These are phyloP conservation scores for Metaphire vulgaris DNA, from an alignment of 1,140 invertebrate species.

Conservation along the genomic window DNA sequence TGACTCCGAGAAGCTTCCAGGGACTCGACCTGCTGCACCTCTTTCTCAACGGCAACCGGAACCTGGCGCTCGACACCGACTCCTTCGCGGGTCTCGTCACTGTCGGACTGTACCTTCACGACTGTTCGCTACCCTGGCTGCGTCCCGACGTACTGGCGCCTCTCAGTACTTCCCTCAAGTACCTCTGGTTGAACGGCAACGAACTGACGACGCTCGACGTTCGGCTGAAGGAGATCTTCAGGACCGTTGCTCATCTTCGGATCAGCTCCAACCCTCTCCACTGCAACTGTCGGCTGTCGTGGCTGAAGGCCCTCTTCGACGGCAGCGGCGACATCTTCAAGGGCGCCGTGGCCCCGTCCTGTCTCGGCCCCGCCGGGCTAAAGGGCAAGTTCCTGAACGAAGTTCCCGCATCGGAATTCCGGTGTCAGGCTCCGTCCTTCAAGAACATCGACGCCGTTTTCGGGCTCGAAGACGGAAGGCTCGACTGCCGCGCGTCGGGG, in stretches of 20 bases:
- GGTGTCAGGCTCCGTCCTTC: slow-evolving; percentile 33
- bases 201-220: slow-evolving; percentile 40
- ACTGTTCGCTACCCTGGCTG: slow-evolving; percentile 42
- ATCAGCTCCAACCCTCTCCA: slow-evolving; percentile 46
- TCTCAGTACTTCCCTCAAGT: slow-evolving; percentile 43
- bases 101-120: slow-evolving; percentile 46
- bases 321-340: slow-evolving; percentile 37
- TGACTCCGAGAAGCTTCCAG: slow-evolving; percentile 45
- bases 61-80: slow-evolving; percentile 39
- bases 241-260: slow-evolving; percentile 41
- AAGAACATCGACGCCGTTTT: slow-evolving; percentile 5
- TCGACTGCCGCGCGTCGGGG: slow-evolving; percentile 43
- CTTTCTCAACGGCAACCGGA: slow-evolving; percentile 47
- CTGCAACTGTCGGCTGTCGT: slow-evolving; percentile 48
- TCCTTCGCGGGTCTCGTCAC: slow-evolving; percentile 45
- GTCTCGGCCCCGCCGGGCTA: slow-evolving; percentile 37
- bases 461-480: slow-evolving; percentile 23
- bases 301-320: slow-evolving; percentile 44
- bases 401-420: slow-evolving; percentile 43
- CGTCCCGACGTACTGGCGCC: slow-evolving; percentile 41
- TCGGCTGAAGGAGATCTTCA: slow-evolving; percentile 43
- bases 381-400: slow-evolving; percentile 38
- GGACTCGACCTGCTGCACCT: slow-evolving; percentile 45
- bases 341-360: slow-evolving; percentile 38
- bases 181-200: slow-evolving; percentile 47